Percentiles rank a stretch among this genome's conserved stretches.
Evolutionary conservation across 2,113 vertebrate species (phyloP).

Genomic region (Vireo altiloquus): DNA sequence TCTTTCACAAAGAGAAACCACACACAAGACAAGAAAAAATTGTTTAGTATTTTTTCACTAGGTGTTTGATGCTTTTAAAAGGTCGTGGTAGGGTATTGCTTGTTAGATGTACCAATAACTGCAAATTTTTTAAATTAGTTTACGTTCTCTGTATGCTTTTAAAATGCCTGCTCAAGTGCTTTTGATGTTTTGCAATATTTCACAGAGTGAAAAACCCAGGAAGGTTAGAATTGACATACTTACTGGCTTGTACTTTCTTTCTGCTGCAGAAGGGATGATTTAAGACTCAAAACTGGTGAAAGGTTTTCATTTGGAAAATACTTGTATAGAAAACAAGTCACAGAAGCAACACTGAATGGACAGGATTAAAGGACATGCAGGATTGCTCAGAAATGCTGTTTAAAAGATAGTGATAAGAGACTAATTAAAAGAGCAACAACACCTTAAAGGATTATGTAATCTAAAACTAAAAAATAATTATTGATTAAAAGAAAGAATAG

Average conservation of each 20-base stretch:
- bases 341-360: neutral
- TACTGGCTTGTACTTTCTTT: neutral
- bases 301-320: neutral
- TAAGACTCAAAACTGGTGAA: neutral
- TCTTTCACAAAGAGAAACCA: neutral
- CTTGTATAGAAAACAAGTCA: neutral
- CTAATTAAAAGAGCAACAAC: slow-evolving; percentile 50
- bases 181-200: slow-evolving; percentile 9
- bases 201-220: neutral
- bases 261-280: neutral
- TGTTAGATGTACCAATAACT: neutral
- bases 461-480: neutral
- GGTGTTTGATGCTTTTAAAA: neutral
- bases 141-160: neutral
- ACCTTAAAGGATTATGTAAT: slow-evolving; percentile 38
- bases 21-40: neutral
- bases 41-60: neutral
- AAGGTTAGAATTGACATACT: neutral
- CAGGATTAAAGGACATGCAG: neutral
- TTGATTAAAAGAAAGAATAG: neutral
- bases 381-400: slow-evolving; percentile 29
- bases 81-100: neutral
- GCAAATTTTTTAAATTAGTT: neutral
- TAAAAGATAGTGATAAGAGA: slow-evolving; percentile 33
- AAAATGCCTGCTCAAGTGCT: neutral